These are phyloP conservation scores for Xiphophorus birchmanni DNA, from an alignment of 2,797 vertebrate genomes.

Conservation along the genomic window DNA sequence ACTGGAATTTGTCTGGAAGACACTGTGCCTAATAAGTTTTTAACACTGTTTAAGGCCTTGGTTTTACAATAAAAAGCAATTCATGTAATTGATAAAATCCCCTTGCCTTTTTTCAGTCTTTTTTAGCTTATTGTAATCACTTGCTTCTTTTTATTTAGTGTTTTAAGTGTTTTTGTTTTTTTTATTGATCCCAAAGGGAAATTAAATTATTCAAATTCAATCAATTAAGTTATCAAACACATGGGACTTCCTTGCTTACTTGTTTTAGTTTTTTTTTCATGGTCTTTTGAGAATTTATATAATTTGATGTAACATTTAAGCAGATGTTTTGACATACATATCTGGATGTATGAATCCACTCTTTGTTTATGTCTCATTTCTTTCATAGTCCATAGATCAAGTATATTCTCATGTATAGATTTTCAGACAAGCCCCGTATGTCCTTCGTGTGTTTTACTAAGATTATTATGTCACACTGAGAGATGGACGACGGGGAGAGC, in stretches of 20 bases:
- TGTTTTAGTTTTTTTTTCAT: neutral
- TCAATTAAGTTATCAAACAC: neutral
- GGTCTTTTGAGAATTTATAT: neutral
- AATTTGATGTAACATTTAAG: neutral
- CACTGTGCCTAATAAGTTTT: neutral
- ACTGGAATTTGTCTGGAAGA: neutral
- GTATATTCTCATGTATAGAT: neutral
- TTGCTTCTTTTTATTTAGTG: neutral
- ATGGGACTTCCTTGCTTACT: neutral
- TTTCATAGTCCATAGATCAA: neutral
- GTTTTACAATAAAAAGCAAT: constrained; percentile 3
- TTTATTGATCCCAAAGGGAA: too few species aligned
- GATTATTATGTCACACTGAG: neutral
- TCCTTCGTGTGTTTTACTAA: neutral
- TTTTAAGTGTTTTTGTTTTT: neutral
- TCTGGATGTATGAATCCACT: neutral
- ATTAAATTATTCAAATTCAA: too few species aligned
- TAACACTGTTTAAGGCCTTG: neutral
- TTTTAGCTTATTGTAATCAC: neutral
- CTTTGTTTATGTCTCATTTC: neutral
- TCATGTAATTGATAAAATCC: neutral
- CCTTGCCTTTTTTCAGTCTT: too few species aligned
- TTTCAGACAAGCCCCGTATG: too few species aligned
- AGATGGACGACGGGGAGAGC: too few species aligned
- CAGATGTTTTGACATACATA: neutral